Percentiles rank a stretch among this genome's conserved stretches.
phyloP scores from a whole-genome alignment of 2,888 invertebrate species.

The Hemicrepidius hirtus region DNA sequence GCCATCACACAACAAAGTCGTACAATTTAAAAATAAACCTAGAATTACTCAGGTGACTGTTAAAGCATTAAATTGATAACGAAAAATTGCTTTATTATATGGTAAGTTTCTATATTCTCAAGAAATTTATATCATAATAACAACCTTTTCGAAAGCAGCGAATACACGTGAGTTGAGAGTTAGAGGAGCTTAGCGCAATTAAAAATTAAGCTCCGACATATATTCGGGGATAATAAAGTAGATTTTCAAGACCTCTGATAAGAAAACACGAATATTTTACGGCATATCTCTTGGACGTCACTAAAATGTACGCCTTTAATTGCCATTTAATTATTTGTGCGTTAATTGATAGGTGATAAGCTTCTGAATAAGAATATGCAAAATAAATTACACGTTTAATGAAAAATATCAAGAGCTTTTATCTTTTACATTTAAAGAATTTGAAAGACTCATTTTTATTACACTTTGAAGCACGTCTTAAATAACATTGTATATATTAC shows the following conservation, averaged over 20 bases:
- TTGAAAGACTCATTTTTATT: constrained; percentile 22
- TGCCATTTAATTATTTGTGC: constrained; percentile 40
- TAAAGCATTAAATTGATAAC: constrained; percentile 55
- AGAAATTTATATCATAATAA: constrained; percentile 2
- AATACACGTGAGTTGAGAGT: constrained; percentile 15
- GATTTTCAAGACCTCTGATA: constrained; percentile 36
- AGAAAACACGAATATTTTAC: constrained; percentile 29
- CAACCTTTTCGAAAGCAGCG: neutral
- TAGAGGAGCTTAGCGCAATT: constrained; percentile 26
- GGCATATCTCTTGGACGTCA: constrained; percentile 24
- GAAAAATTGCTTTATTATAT: constrained; percentile 58
- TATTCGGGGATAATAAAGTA: constrained; percentile 33
- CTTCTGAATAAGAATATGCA: constrained; percentile 37
- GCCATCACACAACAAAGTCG: constrained; percentile 58
- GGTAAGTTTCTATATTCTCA: constrained; percentile 25
- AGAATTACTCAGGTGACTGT: constrained; percentile 61
- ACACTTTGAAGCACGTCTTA: neutral
- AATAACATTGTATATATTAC: constrained; percentile 22
- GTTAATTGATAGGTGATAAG: constrained; percentile 36
- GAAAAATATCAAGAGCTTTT: constrained; percentile 22
- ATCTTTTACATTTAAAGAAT: constrained; percentile 14
- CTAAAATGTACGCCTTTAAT: constrained; percentile 34
- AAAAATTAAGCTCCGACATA: constrained; percentile 25
- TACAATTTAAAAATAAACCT: constrained; percentile 62
- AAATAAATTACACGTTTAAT: constrained; percentile 35